Evolutionary conservation across 2,888 invertebrate species (phyloP).

Genomic region (Thereva nobilitata): DNA sequence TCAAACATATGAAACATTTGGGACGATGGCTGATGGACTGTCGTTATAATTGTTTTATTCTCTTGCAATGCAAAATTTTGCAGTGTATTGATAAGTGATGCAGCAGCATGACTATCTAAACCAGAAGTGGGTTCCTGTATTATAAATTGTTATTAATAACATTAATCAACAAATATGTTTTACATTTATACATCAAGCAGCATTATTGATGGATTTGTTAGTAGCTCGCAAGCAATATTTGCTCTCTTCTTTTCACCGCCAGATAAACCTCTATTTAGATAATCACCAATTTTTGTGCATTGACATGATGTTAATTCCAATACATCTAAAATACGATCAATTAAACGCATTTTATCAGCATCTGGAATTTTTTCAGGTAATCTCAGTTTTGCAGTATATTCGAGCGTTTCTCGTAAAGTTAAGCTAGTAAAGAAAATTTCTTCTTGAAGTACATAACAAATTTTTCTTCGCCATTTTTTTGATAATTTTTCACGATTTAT

Average conservation of each 20-base stretch:
- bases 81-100: slow-evolving; percentile 72
- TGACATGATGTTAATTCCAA: slow-evolving; percentile 75
- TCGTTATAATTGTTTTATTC: slow-evolving; percentile 77
- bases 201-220: slow-evolving; percentile 79
- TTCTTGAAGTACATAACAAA: slow-evolving; percentile 81
- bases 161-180: not conserved
- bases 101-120: slow-evolving; percentile 78
- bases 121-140: slow-evolving; percentile 81
- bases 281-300: slow-evolving; percentile 78
- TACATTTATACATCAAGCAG: slow-evolving; percentile 74
- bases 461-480: slow-evolving; percentile 72
- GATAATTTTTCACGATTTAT: slow-evolving; percentile 68
- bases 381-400: slow-evolving; percentile 63
- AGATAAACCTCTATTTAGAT: slow-evolving; percentile 73
- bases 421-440: slow-evolving; percentile 81
- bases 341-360: slow-evolving; percentile 74
- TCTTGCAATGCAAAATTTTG: slow-evolving; percentile 75
- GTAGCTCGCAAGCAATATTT: slow-evolving; percentile 79
- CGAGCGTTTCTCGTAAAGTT: slow-evolving; percentile 75
- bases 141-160: slow-evolving; percentile 27
- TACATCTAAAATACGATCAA: slow-evolving; percentile 76
- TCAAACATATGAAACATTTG: slow-evolving; percentile 84
- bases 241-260: slow-evolving; percentile 84
- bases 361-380: slow-evolving; percentile 74
- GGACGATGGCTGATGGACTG: slow-evolving; percentile 82